Base-by-base conservation (phyloP, 92 coral and sea anemone species). In the Zoanthus gigantus region DNA sequence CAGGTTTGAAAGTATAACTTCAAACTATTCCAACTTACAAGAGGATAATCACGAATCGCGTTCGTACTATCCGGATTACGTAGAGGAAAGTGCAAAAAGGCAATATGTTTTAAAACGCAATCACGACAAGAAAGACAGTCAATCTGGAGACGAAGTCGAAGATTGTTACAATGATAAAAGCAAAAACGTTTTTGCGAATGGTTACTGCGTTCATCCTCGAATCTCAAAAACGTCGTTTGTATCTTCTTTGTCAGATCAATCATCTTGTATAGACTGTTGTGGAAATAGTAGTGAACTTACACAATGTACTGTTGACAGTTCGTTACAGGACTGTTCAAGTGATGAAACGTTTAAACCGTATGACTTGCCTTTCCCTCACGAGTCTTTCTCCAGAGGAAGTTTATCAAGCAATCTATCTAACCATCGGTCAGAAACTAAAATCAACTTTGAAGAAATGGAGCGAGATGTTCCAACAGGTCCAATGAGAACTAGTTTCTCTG, bases 401-500 rank as follows among this genome's bases (percentile, higher is more conserved):
- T 66, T 81, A 47, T 47, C 93, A 15, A 78, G 93, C 60, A 78
- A 71, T 31, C 42, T 77, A 6, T 30, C 94, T 14, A 50, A n/a
- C 46, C 80, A 90, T 60, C 63, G 73, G 6, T 66, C 76, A 23
- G 85, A 53, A 28, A 87, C 85, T 50, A 88, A 87, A 18, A 83
- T 87, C 18, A 87, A 86, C 44, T 88, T 89, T 14, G 90, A 77
- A 74, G 74, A 76, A 57, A 87, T 82, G 72, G 96, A 82, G 45
- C 79, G 71, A 18, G 86, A 69, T 32, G 47, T 66, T 15, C 53
- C 73, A 66, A 29, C 83, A 42, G 93, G 93, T 7, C 92, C 92
- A 18, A 72, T 94, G 81, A 76, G 94, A 83, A 79, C 79, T 12
- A 93, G 98, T 74, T 93, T 89, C 67, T 94, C 98, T 47, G 98